Conservation (phyloP, 2,888 invertebrate species). For the Eumerus sabulonum region DNA sequence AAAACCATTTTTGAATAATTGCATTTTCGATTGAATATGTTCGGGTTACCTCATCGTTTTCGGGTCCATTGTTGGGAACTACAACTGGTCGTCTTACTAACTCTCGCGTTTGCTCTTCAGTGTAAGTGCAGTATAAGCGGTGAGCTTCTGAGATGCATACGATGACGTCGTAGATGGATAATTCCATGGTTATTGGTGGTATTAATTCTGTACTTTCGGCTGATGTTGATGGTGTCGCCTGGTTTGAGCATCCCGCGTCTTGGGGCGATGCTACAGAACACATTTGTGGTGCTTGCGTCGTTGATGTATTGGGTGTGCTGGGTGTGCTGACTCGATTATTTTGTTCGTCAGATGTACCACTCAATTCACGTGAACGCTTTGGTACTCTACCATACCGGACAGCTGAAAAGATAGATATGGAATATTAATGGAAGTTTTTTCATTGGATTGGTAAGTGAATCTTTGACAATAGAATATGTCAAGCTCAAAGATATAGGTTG, state of each 20-base stretch:
- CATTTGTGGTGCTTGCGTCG: conserved; percentile 78
- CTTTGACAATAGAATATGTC: neutral
- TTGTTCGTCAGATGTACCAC: conserved; percentile 76
- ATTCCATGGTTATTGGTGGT: conserved; percentile 78
- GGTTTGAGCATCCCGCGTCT: conserved; percentile 77
- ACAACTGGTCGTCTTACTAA: conserved; percentile 85
- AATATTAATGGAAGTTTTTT: neutral
- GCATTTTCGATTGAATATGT: no score
- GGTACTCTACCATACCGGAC: conserved; percentile 98
- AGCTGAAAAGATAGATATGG: conserved; percentile 81
- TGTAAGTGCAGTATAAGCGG: conserved; percentile 92
- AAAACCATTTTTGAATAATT: conserved; percentile 1
- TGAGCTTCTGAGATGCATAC: conserved; percentile 91
- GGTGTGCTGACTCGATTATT: conserved; percentile 79
- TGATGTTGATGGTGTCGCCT: conserved; percentile 62
- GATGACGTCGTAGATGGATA: conserved; percentile 89
- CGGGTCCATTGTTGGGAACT: conserved; percentile 80
- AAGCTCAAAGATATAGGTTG: no score
- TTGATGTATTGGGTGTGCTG: conserved; percentile 80
- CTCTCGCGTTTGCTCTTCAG: conserved; percentile 88
- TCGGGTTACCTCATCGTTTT: conserved; percentile 63
- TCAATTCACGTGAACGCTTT: conserved; percentile 92
- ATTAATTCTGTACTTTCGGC: conserved; percentile 58
- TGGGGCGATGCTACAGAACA: conserved; percentile 79
- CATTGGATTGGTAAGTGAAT: neutral